These are phyloP conservation scores for Anarhynchus alexandrinus DNA, from an alignment of 2,113 vertebrate genomes.

Conservation along the genomic window DNA sequence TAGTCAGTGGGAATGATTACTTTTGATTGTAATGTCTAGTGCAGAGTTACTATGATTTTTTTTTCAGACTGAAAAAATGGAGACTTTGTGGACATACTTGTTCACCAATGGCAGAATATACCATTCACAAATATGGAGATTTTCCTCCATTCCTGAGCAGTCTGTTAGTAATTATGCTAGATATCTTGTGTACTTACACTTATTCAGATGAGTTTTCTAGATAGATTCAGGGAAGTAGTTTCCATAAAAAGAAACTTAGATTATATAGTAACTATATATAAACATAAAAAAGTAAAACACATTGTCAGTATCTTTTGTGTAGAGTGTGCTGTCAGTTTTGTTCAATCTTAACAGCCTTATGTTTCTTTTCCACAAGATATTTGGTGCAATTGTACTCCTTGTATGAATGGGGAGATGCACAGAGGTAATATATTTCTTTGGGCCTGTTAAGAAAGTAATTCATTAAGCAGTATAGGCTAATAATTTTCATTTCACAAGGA, in stretches of 20 bases:
- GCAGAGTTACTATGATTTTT: neutral
- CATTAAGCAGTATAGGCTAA: neutral
- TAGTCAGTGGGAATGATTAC: neutral
- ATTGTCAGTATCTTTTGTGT: neutral
- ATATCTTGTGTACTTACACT: neutral
- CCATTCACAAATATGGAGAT: neutral
- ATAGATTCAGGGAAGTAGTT: neutral
- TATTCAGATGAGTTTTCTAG: neutral
- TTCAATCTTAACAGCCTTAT: neutral
- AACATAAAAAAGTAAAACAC: neutral
- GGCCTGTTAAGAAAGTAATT: neutral
- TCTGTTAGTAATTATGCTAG: neutral
- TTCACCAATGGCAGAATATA: neutral
- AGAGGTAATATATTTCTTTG: neutral
- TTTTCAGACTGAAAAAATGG: neutral
- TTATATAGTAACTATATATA: neutral
- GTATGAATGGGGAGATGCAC: neutral
- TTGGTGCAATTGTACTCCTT: neutral
- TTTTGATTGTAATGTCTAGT: neutral
- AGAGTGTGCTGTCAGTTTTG: neutral
- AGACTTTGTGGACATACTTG: neutral
- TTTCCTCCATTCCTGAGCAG: neutral
- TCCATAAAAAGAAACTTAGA: neutral
- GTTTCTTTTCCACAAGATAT: neutral
- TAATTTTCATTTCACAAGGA: neutral